Percentiles rank a stretch among this genome's conserved stretches.
Conservation (phyloP, 2,888 invertebrate species). For the Lucinisca nassula region DNA sequence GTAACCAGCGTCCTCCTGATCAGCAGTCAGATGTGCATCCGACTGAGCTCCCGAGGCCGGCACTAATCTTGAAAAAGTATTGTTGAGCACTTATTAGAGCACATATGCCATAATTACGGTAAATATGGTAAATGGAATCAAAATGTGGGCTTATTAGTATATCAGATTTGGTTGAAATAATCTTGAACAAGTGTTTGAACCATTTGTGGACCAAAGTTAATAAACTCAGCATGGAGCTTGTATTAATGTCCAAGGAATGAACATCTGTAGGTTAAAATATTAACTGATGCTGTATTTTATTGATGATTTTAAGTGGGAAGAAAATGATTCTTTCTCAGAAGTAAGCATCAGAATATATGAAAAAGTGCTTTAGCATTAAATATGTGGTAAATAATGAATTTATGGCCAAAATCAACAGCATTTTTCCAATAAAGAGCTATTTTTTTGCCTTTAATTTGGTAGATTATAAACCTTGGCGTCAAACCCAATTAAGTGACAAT, state of each 20-base stretch:
- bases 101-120: too few relatives aligned
- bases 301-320: constrained; percentile 16
- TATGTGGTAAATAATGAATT: not conserved
- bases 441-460: not conserved
- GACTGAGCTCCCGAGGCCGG: too few relatives aligned
- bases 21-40: too few relatives aligned
- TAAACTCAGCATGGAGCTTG: too few relatives aligned
- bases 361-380: not conserved
- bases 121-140: too few relatives aligned
- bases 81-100: too few relatives aligned
- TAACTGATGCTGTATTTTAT: constrained; percentile 6
- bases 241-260: not conserved
- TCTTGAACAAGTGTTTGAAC: too few relatives aligned
- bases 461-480: constrained; percentile 26
- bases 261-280: not conserved
- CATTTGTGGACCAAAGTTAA: too few relatives aligned
- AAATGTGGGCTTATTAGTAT: too few relatives aligned
- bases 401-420: not conserved
- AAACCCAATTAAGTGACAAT: constrained; percentile 36
- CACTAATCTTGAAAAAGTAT: too few relatives aligned
- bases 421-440: not conserved
- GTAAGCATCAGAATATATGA: not conserved
- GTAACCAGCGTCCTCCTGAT: too few relatives aligned
- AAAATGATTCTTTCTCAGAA: not conserved
- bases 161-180: too few relatives aligned